Evolutionary conservation across 2,113 vertebrate genomes (phyloP).

Genomic region (Cebus imitator): DNA sequence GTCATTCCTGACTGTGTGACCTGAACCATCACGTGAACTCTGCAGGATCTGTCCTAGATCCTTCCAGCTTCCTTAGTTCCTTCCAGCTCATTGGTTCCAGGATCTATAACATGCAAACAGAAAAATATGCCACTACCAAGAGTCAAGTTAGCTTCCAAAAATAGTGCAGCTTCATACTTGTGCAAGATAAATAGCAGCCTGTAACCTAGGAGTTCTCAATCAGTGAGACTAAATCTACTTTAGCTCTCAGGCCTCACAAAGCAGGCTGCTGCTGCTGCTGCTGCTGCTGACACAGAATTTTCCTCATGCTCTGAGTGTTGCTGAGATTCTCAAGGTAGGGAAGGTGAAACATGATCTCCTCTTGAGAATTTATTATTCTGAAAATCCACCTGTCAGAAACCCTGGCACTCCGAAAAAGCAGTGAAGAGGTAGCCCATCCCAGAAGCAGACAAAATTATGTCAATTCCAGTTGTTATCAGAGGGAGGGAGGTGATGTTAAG

Average conservation of each 20-base stretch:
- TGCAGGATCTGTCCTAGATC: neutral
- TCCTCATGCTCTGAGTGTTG: neutral
- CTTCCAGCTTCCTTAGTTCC: neutral
- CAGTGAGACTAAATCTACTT: neutral
- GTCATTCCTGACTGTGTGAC: no score
- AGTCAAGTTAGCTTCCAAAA: slow-evolving; percentile 44
- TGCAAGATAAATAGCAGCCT: slow-evolving; percentile 18
- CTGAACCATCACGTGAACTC: neutral
- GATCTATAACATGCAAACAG: neutral
- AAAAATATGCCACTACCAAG: neutral
- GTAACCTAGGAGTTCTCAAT: neutral
- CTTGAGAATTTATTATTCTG: neutral
- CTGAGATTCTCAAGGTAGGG: neutral
- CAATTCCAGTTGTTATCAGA: neutral
- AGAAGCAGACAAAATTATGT: neutral
- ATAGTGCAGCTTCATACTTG: slow-evolving; percentile 25
- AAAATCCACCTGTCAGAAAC: neutral
- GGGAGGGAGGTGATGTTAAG: neutral
- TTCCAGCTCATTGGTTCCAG: neutral
- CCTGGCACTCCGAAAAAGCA: neutral
- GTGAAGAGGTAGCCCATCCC: neutral
- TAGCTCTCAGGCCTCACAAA: neutral
- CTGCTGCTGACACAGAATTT: neutral
- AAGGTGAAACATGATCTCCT: neutral
- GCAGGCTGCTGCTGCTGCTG: neutral